phyloP scores from a whole-genome alignment of 2,888 invertebrate species.

The Empis livida region DNA sequence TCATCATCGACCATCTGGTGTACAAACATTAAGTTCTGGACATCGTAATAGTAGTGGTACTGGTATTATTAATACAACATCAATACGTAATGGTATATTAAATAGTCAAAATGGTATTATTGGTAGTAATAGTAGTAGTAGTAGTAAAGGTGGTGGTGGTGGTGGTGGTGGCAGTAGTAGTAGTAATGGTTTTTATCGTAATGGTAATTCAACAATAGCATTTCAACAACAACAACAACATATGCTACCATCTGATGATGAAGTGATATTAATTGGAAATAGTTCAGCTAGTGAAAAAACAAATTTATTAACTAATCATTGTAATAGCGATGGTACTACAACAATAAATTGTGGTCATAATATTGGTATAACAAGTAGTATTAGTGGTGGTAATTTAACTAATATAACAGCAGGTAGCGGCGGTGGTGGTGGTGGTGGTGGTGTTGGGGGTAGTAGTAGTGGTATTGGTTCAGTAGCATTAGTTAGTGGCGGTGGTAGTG shows the following conservation, averaged over 20 bases:
- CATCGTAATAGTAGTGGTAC: conserved; percentile 11
- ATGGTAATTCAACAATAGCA: background rate
- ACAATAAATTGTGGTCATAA: conserved; percentile 3
- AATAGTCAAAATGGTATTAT: background rate
- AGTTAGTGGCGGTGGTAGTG: conserved; percentile 16
- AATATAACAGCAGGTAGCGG: conserved; percentile 17
- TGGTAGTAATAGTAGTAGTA: background rate
- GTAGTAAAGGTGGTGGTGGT: conserved; percentile 3
- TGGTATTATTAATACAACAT: conserved; percentile 1
- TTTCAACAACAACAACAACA: conserved; percentile 11
- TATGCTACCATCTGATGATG: conserved; percentile 20
- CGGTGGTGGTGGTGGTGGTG: conserved; percentile 11
- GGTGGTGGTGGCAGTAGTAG: conserved; percentile 4
- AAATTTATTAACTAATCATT: conserved; percentile 24
- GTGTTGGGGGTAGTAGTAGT: conserved; percentile 32
- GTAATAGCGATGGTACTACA: conserved; percentile 10
- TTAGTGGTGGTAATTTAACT: conserved; percentile 15
- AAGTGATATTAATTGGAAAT: conserved; percentile 20
- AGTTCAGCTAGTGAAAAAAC: conserved; percentile 26
- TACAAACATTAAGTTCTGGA: conserved; percentile 19
- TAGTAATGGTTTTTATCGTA: conserved; percentile 1
- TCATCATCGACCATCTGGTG: conserved; percentile 16
- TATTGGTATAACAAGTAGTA: conserved; percentile 13
- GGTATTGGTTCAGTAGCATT: conserved; percentile 1
- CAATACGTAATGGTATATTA: background rate